These are phyloP conservation scores for Dynastes hyllus DNA, from an alignment of 2,888 invertebrate genomes.

Conservation along the genomic window DNA sequence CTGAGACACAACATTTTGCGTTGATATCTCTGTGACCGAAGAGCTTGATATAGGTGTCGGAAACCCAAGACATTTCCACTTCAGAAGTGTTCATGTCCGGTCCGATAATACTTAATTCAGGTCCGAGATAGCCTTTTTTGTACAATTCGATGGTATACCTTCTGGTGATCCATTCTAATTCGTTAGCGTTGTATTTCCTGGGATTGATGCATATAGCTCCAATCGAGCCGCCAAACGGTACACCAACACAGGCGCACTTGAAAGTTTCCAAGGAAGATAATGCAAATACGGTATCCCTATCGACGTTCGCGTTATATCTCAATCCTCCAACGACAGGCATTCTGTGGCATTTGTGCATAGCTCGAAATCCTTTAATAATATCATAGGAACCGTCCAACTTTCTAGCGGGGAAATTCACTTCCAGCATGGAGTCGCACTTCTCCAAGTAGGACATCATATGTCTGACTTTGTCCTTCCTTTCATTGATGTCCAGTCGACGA, in stretches of 20 bases:
- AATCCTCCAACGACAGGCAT: conserved; percentile 73
- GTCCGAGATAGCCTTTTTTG: conserved; percentile 71
- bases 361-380: conserved; percentile 81
- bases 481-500: conserved; percentile 71
- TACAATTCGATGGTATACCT: conserved; percentile 83
- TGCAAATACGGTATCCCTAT: conserved; percentile 86
- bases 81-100: conserved; percentile 88
- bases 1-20: conserved; percentile 89
- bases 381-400: conserved; percentile 82
- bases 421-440: conserved; percentile 79
- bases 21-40: conserved; percentile 81
- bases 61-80: conserved; percentile 88
- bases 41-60: conserved; percentile 86
- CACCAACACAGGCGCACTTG: conserved; percentile 86
- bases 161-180: conserved; percentile 84
- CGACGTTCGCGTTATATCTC: conserved; percentile 69
- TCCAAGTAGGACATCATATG: conserved; percentile 80
- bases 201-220: conserved; percentile 86
- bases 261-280: conserved; percentile 88
- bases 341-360: conserved; percentile 84
- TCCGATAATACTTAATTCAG: conserved; percentile 89
- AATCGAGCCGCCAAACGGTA: conserved; percentile 87
- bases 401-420: conserved; percentile 81
- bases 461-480: conserved; percentile 76
- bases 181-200: conserved; percentile 79